Conservation (phyloP, 35 echinoderm and acorn worm genomes). For the Heliocidaris tuberculata region DNA sequence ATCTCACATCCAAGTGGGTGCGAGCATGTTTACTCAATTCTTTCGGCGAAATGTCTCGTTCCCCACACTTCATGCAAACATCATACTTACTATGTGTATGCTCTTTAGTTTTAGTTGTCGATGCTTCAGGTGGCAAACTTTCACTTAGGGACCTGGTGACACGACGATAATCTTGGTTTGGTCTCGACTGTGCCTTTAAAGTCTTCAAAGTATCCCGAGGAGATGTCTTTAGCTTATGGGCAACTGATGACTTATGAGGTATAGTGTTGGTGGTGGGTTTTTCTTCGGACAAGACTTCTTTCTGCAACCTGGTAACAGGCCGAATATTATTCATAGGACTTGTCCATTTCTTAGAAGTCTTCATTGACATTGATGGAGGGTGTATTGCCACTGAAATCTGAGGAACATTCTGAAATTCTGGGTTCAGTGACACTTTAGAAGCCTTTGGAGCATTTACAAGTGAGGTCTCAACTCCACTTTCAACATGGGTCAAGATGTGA, state of each 20-base stretch:
- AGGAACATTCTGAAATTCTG: neutral
- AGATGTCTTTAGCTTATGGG: neutral
- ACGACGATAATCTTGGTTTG: neutral
- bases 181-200: too few species aligned
- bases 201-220: too few species aligned
- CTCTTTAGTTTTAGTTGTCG: neutral
- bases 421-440: neutral
- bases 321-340: neutral
- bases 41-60: neutral
- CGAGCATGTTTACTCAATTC: conserved; percentile 2
- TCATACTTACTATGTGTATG: neutral
- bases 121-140: neutral
- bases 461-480: neutral
- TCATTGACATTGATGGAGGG: neutral
- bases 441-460: neutral
- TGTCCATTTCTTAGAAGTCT: neutral
- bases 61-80: neutral
- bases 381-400: neutral
- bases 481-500: conserved; percentile 14
- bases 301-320: neutral
- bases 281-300: neutral
- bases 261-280: neutral
- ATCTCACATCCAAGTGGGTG: neutral
- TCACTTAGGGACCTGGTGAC: neutral
- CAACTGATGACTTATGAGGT: neutral